phyloP scores from a whole-genome alignment of 2,888 invertebrate species.

The Malthinus flaveolus region DNA sequence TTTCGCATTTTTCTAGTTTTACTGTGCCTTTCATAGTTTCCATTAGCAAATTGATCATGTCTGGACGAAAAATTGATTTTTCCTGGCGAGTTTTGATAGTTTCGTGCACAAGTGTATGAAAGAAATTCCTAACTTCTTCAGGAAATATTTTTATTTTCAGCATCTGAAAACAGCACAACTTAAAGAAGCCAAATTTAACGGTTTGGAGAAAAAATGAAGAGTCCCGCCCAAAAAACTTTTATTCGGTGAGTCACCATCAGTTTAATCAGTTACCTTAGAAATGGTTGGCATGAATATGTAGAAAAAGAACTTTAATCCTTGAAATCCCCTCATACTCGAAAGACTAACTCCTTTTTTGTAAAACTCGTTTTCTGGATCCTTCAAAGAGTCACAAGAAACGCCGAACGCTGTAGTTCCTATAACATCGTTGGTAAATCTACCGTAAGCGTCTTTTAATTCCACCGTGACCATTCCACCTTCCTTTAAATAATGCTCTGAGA shows the following conservation, averaged over 20 bases:
- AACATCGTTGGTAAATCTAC: neutral
- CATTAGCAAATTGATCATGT: constrained; percentile 58
- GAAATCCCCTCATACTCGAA: too few relatives aligned
- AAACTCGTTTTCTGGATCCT: neutral
- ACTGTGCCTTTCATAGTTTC: constrained; percentile 52
- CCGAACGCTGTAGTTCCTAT: neutral
- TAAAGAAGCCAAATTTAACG: too few relatives aligned
- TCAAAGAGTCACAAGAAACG: neutral
- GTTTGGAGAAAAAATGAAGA: too few relatives aligned
- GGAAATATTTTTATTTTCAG: too few relatives aligned
- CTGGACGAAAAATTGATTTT: constrained; percentile 55
- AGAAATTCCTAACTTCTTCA: constrained; percentile 47
- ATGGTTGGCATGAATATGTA: too few relatives aligned
- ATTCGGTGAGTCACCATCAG: too few relatives aligned
- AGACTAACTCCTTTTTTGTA: neutral
- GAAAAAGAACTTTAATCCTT: too few relatives aligned
- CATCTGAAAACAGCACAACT: too few relatives aligned
- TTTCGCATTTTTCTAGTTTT: constrained; percentile 10
- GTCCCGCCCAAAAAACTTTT: too few relatives aligned
- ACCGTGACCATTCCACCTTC: neutral
- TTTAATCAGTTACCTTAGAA: too few relatives aligned
- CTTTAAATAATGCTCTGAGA: neutral
- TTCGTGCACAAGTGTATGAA: constrained; percentile 48
- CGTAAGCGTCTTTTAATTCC: neutral
- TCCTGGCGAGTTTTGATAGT: constrained; percentile 48